Evolutionary conservation across 2,797 vertebrate genomes (phyloP).

Genomic region (Diplodus sargus): DNA sequence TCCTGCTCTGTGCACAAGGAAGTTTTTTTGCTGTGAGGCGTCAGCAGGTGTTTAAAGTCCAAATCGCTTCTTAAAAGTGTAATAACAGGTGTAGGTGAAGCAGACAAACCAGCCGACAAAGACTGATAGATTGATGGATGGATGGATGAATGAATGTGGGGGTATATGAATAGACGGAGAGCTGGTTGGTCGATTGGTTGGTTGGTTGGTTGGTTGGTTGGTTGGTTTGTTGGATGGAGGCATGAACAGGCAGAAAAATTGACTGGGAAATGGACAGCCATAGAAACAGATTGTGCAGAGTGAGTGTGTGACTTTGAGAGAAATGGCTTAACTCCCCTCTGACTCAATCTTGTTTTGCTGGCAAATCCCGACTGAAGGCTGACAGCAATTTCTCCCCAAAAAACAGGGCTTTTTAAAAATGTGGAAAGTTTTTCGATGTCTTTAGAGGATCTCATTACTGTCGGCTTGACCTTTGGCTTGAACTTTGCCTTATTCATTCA

Average conservation of each 20-base stretch:
- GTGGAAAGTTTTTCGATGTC: slow-evolving; percentile 5
- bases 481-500: not conserved
- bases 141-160: not conserved
- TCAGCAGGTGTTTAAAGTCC: slow-evolving; percentile 63
- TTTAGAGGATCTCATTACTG: slow-evolving; percentile 25
- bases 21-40: slow-evolving; percentile 31
- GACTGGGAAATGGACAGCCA: not conserved
- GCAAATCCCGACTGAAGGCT: slow-evolving; percentile 45
- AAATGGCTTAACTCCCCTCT: slow-evolving; percentile 52
- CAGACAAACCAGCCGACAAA: slow-evolving; percentile 9
- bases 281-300: slow-evolving; percentile 33
- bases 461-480: slow-evolving; percentile 39
- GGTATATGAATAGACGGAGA: not conserved
- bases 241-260: slow-evolving; percentile 8
- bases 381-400: slow-evolving; percentile 36
- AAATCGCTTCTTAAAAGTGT: slow-evolving; percentile 31
- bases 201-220: not conserved
- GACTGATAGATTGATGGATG: not conserved
- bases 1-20: slow-evolving; percentile 57
- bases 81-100: slow-evolving; percentile 40
- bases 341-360: slow-evolving; percentile 49
- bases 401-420: slow-evolving; percentile 21
- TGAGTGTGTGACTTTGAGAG: slow-evolving; percentile 39
- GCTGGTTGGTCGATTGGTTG: not conserved
- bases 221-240: no score